phyloP scores from a whole-genome alignment of 2,113 vertebrate genomes.

The Myotis lucifugus region DNA sequence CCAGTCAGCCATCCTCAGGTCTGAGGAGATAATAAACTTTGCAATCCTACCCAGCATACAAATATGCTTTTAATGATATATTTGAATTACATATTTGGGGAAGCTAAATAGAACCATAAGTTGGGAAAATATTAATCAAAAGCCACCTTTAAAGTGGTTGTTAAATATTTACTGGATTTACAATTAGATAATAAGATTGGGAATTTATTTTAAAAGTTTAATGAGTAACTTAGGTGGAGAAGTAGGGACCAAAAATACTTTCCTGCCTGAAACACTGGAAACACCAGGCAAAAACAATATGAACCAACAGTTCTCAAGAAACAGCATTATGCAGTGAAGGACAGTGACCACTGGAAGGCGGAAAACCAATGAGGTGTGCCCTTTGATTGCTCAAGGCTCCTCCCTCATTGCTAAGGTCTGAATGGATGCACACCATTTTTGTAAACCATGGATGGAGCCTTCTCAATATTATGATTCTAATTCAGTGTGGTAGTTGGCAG shows the following conservation, averaged over 20 bases:
- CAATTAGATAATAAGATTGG: not conserved
- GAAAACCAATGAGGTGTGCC: not conserved
- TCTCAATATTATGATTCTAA: conserved; percentile 26
- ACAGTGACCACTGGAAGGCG: not conserved
- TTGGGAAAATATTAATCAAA: conserved; percentile 1
- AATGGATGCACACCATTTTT: not conserved
- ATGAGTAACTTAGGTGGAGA: not conserved
- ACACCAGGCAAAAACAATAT: not conserved
- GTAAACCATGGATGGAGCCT: not conserved
- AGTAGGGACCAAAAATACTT: not conserved
- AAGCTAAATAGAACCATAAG: not conserved
- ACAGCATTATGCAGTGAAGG: not conserved
- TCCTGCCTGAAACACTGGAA: not conserved
- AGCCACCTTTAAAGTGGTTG: not conserved
- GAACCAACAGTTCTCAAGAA: not conserved
- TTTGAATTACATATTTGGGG: not conserved
- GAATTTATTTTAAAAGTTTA: not conserved
- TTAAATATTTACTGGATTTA: not conserved
- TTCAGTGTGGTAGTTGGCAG: not conserved
- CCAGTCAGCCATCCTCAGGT: not conserved
- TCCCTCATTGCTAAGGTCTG: not conserved
- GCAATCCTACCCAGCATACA: not conserved
- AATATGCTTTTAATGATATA: not conserved
- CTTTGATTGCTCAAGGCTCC: not conserved
- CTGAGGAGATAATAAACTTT: not conserved